A percentile compares a stretch with the other conserved stretches of the same genome.
phyloP scores from a whole-genome alignment of 2,888 invertebrate genomes.

The Dryomyza anilis region DNA sequence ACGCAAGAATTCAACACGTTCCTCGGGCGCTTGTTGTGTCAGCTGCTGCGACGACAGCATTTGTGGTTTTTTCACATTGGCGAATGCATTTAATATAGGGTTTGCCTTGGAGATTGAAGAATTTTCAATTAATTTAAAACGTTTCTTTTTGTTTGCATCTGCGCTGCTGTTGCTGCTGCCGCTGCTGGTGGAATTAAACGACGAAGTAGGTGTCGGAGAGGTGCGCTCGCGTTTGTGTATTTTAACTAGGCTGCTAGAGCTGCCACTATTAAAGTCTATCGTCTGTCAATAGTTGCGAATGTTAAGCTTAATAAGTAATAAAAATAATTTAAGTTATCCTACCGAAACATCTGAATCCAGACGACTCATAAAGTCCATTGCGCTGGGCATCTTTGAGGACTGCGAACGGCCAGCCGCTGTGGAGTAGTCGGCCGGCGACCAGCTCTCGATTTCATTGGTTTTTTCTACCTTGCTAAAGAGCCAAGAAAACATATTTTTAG shows the following conservation, averaged over 20 bases:
- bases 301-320: not conserved
- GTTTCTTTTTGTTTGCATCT: constrained; percentile 44
- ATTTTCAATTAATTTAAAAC: constrained; percentile 49
- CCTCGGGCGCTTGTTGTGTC: constrained; percentile 46
- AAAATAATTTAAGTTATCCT: constrained; percentile 7
- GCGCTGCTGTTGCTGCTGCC: not conserved
- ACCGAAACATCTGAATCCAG: constrained; percentile 60
- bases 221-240: constrained; percentile 65
- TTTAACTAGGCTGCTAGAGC: constrained; percentile 56
- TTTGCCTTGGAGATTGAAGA: constrained; percentile 16
- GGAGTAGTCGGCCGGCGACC: constrained; percentile 55
- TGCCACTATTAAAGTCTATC: constrained; percentile 56
- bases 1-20: constrained; percentile 63
- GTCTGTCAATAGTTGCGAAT: constrained; percentile 41
- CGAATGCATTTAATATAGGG: constrained; percentile 16
- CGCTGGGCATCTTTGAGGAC: constrained; percentile 59
- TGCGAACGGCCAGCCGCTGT: constrained; percentile 43
- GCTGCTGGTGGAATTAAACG: constrained; percentile 23
- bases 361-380: constrained; percentile 67
- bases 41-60: constrained; percentile 13
- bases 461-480: constrained; percentile 58
- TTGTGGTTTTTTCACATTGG: constrained; percentile 24
- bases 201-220: constrained; percentile 48
- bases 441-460: constrained; percentile 51
- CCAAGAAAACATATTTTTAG: not conserved